phyloP scores from a whole-genome alignment of 2,113 vertebrate species.

The Lamprotornis superbus region DNA sequence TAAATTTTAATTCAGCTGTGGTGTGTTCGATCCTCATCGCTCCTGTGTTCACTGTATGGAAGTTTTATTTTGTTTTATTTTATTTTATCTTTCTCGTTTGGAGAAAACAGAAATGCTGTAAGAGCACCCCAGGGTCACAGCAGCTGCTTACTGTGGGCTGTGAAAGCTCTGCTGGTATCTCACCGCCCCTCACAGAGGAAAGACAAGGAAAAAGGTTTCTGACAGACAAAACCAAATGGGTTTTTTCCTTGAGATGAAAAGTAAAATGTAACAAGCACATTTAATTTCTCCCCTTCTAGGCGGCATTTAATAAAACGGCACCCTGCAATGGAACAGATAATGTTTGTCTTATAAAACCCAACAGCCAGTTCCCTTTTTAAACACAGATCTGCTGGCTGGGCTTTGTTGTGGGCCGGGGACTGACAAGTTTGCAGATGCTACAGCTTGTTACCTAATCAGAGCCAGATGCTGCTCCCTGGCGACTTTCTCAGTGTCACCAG shows the following conservation, averaged over 20 bases:
- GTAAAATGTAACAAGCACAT: constrained; percentile 61
- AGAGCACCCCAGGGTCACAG: neutral
- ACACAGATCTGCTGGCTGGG: constrained; percentile 9
- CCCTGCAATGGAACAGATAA: constrained; percentile 69
- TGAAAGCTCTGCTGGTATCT: neutral
- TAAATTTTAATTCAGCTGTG: neutral
- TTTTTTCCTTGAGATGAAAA: constrained; percentile 55
- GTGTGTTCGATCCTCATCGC: neutral
- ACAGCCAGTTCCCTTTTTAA: constrained; percentile 53
- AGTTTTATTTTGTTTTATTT: neutral
- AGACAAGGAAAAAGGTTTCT: constrained; percentile 10
- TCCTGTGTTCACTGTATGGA: neutral
- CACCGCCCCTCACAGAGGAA: neutral
- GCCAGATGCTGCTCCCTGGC: constrained; percentile 35
- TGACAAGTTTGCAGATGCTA: constrained; percentile 58
- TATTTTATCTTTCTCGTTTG: neutral
- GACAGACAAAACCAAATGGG: neutral
- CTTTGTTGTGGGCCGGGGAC: constrained; percentile 49
- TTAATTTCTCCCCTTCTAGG: constrained; percentile 66
- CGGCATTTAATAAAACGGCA: constrained; percentile 62
- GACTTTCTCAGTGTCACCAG: neutral
- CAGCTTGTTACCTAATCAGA: constrained; percentile 56
- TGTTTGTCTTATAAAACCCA: constrained; percentile 68
- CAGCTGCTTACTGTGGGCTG: neutral
- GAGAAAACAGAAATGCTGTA: neutral